Evolutionary conservation across 2,113 vertebrate genomes (phyloP).

Genomic region (Leucosticte australis): DNA sequence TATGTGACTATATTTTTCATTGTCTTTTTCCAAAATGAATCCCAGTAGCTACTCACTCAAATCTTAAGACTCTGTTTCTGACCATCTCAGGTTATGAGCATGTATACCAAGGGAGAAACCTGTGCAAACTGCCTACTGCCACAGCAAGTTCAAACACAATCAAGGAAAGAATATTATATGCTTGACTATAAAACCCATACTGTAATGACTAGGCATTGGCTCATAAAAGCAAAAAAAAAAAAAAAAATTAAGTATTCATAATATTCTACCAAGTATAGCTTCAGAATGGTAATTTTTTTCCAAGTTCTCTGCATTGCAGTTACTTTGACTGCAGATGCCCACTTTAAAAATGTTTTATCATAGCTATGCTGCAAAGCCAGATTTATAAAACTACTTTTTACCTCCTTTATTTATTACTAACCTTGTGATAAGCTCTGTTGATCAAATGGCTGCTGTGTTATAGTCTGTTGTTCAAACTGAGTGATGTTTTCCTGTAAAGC

Average conservation of each 20-base stretch:
- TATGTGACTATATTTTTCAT: rapidly evolving
- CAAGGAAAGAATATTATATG: not conserved
- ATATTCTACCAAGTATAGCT: not conserved
- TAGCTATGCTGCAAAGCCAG: not conserved
- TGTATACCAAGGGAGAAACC: not conserved
- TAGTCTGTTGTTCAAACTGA: conserved; percentile 82
- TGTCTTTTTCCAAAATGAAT: not conserved
- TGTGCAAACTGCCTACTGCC: not conserved
- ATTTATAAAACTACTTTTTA: not conserved
- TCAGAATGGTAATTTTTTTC: not conserved
- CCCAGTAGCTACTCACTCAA: not conserved
- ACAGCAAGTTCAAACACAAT: not conserved
- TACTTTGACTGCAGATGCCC: not conserved
- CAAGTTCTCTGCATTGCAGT: not conserved
- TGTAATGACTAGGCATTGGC: not conserved
- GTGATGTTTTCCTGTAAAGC: conserved; percentile 84
- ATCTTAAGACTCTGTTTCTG: not conserved
- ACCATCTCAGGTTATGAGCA: not conserved
- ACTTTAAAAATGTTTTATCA: not conserved
- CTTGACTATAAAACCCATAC: not conserved
- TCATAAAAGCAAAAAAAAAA: not conserved
- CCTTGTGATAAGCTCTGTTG: conserved; percentile 89
- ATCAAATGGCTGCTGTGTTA: conserved; percentile 87
- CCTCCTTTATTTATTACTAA: conserved; percentile 43
- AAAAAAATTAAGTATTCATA: not conserved